Evolutionary conservation across 2,888 invertebrate genomes (phyloP), one percentile per base, ranked within the genome.

Genomic region (Mythimna vitellina): DNA sequence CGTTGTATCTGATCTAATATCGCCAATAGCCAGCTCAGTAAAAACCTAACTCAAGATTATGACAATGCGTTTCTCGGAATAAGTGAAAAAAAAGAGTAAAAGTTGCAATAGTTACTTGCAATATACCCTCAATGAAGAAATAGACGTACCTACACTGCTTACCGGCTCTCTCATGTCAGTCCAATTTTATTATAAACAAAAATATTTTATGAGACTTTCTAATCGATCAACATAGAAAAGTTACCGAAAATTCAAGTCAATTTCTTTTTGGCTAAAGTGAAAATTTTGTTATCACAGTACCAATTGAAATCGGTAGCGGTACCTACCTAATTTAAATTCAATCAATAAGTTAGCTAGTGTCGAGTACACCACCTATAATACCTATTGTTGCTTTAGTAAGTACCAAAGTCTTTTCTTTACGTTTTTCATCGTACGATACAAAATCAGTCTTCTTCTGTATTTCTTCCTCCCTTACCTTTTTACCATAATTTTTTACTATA

Each of bases 171-270:
- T 64, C 78, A 66, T 66, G 54, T n/a, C 53, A 80, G 51, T 29
- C 17, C 58, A 72, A 72, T 79, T 80, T 71, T 51, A 75, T 54
- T 46, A 20, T 60, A 65, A 57, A 62, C 53, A 80, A 80, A 71
- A 80, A 71, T 76, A 49, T 60, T 65, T 22, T 29, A 22, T 46
- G n/a, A 42, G 42, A 61, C 69, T 76, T 80, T 68, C 65, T 80
- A 76, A 71, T 72, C 51, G 54, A 62, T 65, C 65, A 29, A n/a
- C n/a, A 76, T 42, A 49, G 49, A 71, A 71, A 76, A 76, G 51
- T 65, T 35, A 61, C 49, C 80, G 66, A 80, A 80, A 78, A 74
- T 57, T 35, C 2, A 10, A 61, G 7, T 42, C n/a, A 38, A 61
- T 66, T 46, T 53, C 3, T 64, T 58, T 74, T 38, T 64, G 38